These are phyloP conservation scores for Scophthalmus maximus DNA, from an alignment of 2,113 vertebrate genomes.

Conservation along the genomic window DNA sequence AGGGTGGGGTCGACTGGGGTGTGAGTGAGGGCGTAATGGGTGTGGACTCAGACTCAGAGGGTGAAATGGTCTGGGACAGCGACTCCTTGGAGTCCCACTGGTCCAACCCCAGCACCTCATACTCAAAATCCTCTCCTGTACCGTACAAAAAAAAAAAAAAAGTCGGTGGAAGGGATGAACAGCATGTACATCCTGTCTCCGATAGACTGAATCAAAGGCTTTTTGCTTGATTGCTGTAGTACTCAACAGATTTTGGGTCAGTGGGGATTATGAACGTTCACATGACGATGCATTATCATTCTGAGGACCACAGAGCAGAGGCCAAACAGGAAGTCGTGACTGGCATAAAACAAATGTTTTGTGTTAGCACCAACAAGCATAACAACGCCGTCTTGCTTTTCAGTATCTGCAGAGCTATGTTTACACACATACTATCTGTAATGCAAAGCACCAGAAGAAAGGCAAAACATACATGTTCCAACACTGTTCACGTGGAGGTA, in stretches of 20 bases:
- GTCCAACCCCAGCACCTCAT: conserved; percentile 81
- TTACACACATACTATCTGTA: background rate
- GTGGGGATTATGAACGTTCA: background rate
- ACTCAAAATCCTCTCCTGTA: conserved; percentile 82
- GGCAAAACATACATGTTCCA: background rate
- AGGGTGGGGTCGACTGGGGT: conserved; percentile 50
- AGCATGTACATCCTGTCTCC: conserved; percentile 5
- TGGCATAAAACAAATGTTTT: conserved; percentile 6
- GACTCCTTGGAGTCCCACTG: conserved; percentile 63
- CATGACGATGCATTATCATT: conserved; percentile 10
- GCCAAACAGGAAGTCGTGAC: conserved; percentile 6
- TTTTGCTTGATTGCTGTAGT: conserved; percentile 2
- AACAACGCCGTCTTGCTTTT: conserved; percentile 5
- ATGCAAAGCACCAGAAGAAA: background rate
- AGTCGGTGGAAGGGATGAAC: conserved; percentile 49
- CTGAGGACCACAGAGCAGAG: conserved; percentile 12
- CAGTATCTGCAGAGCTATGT: background rate
- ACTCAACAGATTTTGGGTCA: background rate
- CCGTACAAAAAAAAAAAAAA: conserved; percentile 68
- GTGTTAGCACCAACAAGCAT: conserved; percentile 16
- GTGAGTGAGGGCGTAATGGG: conserved; percentile 49
- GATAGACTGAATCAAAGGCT: background rate
- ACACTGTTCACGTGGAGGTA: background rate
- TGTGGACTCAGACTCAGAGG: conserved; percentile 53
- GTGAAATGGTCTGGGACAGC: conserved; percentile 38